phyloP scores from a whole-genome alignment of 2,113 vertebrate species.

The Noctilio leporinus region DNA sequence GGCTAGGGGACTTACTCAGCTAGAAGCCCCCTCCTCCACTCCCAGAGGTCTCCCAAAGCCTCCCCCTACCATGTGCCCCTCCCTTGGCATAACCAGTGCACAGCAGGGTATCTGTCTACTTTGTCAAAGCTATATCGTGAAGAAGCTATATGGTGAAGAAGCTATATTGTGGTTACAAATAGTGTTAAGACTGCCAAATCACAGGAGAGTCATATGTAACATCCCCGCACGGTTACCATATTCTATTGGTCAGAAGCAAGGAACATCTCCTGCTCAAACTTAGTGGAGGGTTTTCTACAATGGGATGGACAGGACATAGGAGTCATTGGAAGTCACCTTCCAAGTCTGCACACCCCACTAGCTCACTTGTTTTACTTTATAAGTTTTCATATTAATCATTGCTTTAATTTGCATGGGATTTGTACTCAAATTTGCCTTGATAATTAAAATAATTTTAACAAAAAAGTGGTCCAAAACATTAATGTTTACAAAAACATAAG shows the following conservation, averaged over 20 bases:
- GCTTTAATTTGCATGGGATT: neutral
- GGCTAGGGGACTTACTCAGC: neutral
- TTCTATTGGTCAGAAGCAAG: neutral
- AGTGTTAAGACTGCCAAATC: neutral
- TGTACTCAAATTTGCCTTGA: neutral
- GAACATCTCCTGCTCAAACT: neutral
- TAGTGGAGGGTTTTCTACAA: neutral
- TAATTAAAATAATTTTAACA: neutral
- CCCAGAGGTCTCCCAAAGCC: neutral
- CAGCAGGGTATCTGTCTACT: neutral
- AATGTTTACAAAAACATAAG: neutral
- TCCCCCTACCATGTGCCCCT: fast-evolving
- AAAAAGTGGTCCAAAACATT: neutral
- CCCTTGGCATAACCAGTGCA: neutral
- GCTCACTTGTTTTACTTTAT: neutral
- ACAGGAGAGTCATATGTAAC: neutral
- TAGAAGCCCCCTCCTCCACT: neutral
- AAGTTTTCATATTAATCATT: neutral
- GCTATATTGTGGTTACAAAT: no score
- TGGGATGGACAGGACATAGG: neutral
- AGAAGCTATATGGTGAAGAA: no score
- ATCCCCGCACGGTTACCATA: neutral
- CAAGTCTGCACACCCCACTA: neutral
- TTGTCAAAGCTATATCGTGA: no score
- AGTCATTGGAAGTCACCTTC: neutral